Conservation (phyloP, 2,888 invertebrate species). For the Miltochrista miniata region DNA sequence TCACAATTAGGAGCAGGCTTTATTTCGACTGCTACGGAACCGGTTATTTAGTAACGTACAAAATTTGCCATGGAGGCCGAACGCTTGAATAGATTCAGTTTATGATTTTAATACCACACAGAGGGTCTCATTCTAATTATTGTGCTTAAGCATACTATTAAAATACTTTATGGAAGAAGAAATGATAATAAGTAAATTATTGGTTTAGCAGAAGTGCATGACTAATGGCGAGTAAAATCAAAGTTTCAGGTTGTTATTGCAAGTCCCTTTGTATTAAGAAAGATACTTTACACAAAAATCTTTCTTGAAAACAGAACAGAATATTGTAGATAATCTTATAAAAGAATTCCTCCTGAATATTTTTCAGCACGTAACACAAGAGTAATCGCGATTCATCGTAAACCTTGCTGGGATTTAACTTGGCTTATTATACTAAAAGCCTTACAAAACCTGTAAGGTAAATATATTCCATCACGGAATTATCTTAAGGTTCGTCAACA, state of each 20-base stretch:
- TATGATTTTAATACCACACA: conserved; percentile 17
- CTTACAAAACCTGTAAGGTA: conserved; percentile 13
- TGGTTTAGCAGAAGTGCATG: no score
- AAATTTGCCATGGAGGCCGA: conserved; percentile 53
- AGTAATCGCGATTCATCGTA: not conserved
- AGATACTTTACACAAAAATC: no score
- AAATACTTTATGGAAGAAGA: not conserved
- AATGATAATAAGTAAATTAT: no score
- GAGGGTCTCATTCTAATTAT: conserved; percentile 6
- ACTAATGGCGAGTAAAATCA: no score
- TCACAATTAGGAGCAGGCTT: conserved; percentile 35
- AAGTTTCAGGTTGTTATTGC: no score
- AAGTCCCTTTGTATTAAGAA: no score
- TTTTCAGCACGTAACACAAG: no score
- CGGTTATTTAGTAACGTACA: conserved; percentile 56
- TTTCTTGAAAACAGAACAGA: no score
- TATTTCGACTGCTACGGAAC: conserved; percentile 50
- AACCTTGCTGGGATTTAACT: not conserved
- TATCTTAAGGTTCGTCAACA: conserved; percentile 59
- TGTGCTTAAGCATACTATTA: conserved; percentile 2
- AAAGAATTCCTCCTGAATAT: no score
- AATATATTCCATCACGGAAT: conserved; percentile 38
- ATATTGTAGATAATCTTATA: no score
- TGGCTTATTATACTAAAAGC: conserved; percentile 1
- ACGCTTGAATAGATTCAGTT: conserved; percentile 36